Percentiles rank a stretch among this genome's conserved stretches.
Evolutionary conservation across 2,113 vertebrate species (phyloP).

Genomic region (Burhinus bistriatus): DNA sequence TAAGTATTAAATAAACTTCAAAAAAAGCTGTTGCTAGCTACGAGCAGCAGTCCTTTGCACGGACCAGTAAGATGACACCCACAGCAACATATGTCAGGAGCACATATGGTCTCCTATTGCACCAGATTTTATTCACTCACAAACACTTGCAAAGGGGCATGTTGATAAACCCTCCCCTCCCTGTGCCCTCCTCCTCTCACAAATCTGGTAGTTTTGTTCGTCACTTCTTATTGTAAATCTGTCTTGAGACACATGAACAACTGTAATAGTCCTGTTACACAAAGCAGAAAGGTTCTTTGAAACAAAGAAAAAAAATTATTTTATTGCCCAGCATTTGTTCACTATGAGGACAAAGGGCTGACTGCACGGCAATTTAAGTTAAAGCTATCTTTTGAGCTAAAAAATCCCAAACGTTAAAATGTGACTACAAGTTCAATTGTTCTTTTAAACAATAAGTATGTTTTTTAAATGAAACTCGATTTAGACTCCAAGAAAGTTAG

Average conservation of each 20-base stretch:
- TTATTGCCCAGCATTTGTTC: neutral
- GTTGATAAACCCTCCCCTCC: neutral
- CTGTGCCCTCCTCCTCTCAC: neutral
- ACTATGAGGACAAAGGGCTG: neutral
- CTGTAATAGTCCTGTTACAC: neutral
- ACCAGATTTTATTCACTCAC: constrained; percentile 1
- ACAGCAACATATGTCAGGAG: neutral
- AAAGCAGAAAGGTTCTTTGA: neutral
- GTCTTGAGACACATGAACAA: neutral
- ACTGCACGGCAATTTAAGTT: neutral
- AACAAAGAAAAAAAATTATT: neutral
- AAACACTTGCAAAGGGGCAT: neutral
- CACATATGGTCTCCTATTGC: neutral
- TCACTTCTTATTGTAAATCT: neutral
- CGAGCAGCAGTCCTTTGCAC: neutral
- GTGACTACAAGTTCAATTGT: neutral
- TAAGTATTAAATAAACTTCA: neutral
- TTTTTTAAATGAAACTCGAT: neutral
- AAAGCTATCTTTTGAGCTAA: neutral
- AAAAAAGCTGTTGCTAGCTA: neutral
- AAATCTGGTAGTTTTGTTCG: neutral
- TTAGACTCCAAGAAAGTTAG: neutral
- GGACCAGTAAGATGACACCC: neutral
- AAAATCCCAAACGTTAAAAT: neutral
- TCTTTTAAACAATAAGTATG: neutral